Evolutionary conservation across 2,797 vertebrate species (phyloP).

Genomic region (Zenarchopterus dispar): DNA sequence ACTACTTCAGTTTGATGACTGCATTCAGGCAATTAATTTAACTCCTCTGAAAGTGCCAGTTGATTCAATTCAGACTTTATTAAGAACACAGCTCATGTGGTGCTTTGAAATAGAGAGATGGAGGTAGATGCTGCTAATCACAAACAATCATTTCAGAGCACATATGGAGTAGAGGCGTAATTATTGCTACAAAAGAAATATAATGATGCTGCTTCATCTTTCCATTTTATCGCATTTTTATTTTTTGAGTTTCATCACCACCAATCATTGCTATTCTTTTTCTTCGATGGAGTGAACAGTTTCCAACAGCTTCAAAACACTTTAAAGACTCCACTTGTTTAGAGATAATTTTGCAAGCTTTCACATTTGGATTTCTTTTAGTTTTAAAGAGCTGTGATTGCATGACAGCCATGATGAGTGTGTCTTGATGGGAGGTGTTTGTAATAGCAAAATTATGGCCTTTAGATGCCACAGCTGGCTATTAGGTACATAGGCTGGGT

Average conservation of each 20-base stretch:
- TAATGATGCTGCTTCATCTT: conserved; percentile 22
- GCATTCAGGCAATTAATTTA: conserved; percentile 23
- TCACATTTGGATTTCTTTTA: conserved; percentile 51
- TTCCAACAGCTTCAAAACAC: conserved; percentile 25
- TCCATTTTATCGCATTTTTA: conserved; percentile 20
- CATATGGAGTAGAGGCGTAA: conserved; percentile 18
- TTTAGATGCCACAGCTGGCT: conserved; percentile 27
- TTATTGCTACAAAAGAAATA: conserved; percentile 36
- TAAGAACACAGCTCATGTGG: conserved; percentile 4
- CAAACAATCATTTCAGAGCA: conserved; percentile 39
- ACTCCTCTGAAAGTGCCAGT: conserved; percentile 17
- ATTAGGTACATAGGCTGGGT: conserved; percentile 28
- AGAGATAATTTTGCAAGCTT: conserved; percentile 30
- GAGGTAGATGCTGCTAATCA: conserved; percentile 27
- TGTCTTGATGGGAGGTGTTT: conserved; percentile 48
- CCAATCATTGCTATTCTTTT: conserved; percentile 58
- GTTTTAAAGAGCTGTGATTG: conserved; percentile 56
- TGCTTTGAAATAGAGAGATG: conserved; percentile 20
- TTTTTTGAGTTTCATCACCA: conserved; percentile 34
- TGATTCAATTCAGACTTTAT: conserved; percentile 18
- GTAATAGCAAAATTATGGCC: conserved; percentile 63
- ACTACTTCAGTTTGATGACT: conserved; percentile 13
- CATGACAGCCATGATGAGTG: conserved; percentile 49
- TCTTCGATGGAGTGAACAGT: conserved; percentile 19
- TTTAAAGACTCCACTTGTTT: conserved; percentile 8